Conservation (phyloP, 2,888 invertebrate species). For the Cheilosia soror region DNA sequence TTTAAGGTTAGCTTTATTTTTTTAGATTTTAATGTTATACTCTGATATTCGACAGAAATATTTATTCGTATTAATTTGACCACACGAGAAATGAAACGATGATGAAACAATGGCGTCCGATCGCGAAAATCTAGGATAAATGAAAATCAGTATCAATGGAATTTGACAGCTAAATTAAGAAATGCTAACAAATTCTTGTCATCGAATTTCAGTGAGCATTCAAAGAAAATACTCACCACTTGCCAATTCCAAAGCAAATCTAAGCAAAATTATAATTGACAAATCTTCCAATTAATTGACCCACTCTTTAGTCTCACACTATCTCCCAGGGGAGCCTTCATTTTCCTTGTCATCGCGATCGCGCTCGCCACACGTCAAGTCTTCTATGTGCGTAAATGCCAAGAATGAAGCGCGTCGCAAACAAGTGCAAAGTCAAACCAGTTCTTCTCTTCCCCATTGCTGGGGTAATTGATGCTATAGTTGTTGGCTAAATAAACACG, state of each 20-base stretch:
- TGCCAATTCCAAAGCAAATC: slow-evolving; percentile 31
- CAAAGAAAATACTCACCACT: slow-evolving; percentile 33
- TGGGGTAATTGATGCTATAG: slow-evolving; percentile 42
- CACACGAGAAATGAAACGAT: too few species aligned
- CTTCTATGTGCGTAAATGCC: slow-evolving; percentile 17
- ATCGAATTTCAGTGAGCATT: too few species aligned
- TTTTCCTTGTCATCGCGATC: slow-evolving; percentile 14
- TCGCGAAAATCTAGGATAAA: too few species aligned
- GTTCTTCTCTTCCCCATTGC: slow-evolving; percentile 26
- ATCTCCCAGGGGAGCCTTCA: slow-evolving; percentile 54
- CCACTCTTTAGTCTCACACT: slow-evolving; percentile 44
- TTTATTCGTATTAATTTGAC: too few species aligned
- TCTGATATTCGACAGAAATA: too few species aligned
- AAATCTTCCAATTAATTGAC: slow-evolving; percentile 72
- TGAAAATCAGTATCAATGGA: background rate
- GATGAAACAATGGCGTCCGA: too few species aligned
- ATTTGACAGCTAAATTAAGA: too few species aligned
- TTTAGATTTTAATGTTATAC: too few species aligned
- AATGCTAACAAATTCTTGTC: too few species aligned
- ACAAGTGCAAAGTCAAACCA: slow-evolving; percentile 25
- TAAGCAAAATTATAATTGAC: slow-evolving; percentile 68
- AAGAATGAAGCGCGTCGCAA: slow-evolving; percentile 53
- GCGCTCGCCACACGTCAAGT: slow-evolving; percentile 5
- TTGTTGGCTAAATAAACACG: slow-evolving; percentile 53
- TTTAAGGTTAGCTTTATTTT: too few species aligned